Evolutionary conservation across 2,113 vertebrate genomes (phyloP).

Genomic region (Pomatostomus ruficeps): DNA sequence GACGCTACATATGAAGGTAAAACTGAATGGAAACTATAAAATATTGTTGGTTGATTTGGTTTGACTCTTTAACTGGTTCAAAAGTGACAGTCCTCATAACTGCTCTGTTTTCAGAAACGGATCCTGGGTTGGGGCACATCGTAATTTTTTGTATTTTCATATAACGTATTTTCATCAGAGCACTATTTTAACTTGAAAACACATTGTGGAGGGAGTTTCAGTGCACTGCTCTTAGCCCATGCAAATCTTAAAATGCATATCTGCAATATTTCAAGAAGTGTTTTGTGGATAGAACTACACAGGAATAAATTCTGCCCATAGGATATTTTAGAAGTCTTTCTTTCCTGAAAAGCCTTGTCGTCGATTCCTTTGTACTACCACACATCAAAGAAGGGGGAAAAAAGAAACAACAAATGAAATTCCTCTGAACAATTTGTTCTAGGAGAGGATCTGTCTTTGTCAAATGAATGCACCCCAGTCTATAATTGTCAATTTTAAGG

Average conservation of each 20-base stretch:
- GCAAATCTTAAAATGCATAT: neutral
- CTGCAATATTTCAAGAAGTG: neutral
- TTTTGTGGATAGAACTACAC: neutral
- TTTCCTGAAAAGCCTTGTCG: neutral
- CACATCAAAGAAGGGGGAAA: neutral
- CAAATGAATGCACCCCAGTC: neutral
- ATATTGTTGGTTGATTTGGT: neutral
- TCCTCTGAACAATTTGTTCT: neutral
- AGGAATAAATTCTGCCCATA: neutral
- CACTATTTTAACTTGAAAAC: neutral
- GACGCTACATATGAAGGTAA: neutral
- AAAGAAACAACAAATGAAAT: neutral
- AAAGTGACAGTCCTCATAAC: neutral
- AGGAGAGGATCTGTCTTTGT: neutral
- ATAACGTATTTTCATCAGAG: neutral
- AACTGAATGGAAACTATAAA: neutral
- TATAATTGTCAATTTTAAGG: neutral
- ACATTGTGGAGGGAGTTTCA: neutral
- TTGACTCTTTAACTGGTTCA: neutral
- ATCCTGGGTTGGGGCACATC: neutral
- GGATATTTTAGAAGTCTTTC: neutral
- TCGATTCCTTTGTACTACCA: neutral
- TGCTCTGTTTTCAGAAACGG: neutral
- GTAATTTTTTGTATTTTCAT: neutral
- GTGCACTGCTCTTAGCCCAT: neutral